Evolutionary conservation across 2,888 invertebrate genomes (phyloP), one percentile per base, ranked within the genome.

Genomic region (Acanthosepion lycidas): DNA sequence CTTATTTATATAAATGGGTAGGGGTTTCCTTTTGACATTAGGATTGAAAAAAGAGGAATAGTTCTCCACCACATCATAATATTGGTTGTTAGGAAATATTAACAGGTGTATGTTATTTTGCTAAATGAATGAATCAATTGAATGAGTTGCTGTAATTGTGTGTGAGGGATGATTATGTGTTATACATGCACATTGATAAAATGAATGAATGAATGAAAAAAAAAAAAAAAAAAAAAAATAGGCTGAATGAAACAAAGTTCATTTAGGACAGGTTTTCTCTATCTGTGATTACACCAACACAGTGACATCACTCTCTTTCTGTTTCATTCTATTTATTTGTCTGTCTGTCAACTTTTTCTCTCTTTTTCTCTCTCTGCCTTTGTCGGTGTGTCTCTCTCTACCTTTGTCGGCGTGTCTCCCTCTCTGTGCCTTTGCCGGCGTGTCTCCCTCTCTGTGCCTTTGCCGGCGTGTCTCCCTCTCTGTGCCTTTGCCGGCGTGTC

Each of bases 361-460:
- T 28, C 4, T 23, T 0, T 51, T 23, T 93, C 49, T 94, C 51
- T 91, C 48, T 78, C 48, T 49, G 6, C 53, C 23, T 92, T 42
- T 93, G n/a, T 78, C 59, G 9, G 2, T 51, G 59, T 55, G 53
- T 95, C 33, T 92, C 93, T 4, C 23, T 93, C 23, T 49, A 0
- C 23, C 64, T 53, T 49, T 94, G 18, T 51, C 28, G 51, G n/a
- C n/a, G 18, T 53, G n/a, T 53, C 26, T 6, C n/a, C 78, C 20
- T 51, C 48, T 92, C 1, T 42, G 26, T 6, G 12, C 91, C 33
- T 26, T 55, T 93, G 55, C 93, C 48, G 2, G 93, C 92, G 53
- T 93, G 93, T 93, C 92, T 91, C 93, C 91, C 33, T 92, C 93
- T 78, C n/a, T 93, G 53, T 91, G n/a, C 92, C 93, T 95, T n/a